phyloP scores from a whole-genome alignment of 2,888 invertebrate species.

The Elysia crispata region DNA sequence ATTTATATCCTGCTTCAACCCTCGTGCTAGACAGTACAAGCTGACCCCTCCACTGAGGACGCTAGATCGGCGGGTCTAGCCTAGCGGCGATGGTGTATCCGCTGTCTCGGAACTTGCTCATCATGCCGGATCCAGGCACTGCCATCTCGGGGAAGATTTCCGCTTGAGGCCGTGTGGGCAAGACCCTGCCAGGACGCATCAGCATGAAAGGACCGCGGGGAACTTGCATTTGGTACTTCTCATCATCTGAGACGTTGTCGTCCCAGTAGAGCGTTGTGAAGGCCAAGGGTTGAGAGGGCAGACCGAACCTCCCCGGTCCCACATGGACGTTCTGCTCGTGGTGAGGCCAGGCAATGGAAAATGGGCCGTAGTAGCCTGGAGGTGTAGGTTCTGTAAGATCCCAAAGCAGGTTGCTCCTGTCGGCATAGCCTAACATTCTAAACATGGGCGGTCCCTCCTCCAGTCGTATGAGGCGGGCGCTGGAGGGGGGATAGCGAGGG shows the following conservation, averaged over 20 bases:
- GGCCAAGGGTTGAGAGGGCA: constrained; percentile 9
- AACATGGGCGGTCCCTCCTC: constrained; percentile 48
- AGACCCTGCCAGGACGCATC: not conserved
- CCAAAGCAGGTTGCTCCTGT: constrained; percentile 29
- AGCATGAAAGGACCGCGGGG: not conserved
- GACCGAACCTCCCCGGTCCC: constrained; percentile 29
- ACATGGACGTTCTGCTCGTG: constrained; percentile 23
- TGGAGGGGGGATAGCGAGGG: constrained; percentile 27
- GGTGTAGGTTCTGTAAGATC: constrained; percentile 23
- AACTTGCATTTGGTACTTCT: not conserved
- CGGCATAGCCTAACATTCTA: constrained; percentile 45
- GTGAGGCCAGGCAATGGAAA: constrained; percentile 26
- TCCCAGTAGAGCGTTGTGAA: constrained; percentile 42
- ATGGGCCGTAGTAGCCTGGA: constrained; percentile 25
- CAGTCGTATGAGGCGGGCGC: constrained; percentile 38
- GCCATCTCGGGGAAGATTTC: constrained; percentile 43
- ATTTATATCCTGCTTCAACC: no score
- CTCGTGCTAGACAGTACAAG: no score
- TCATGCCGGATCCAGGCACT: constrained; percentile 35
- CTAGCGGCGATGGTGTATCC: not conserved
- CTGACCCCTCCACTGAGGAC: not conserved
- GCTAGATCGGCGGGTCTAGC: not conserved
- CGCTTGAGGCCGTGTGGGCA: constrained; percentile 29
- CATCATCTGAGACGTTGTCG: not conserved
- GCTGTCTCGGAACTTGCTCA: constrained; percentile 27